Evolutionary conservation across 2,113 vertebrate species (phyloP).

Genomic region (Aleadryas rufinucha): DNA sequence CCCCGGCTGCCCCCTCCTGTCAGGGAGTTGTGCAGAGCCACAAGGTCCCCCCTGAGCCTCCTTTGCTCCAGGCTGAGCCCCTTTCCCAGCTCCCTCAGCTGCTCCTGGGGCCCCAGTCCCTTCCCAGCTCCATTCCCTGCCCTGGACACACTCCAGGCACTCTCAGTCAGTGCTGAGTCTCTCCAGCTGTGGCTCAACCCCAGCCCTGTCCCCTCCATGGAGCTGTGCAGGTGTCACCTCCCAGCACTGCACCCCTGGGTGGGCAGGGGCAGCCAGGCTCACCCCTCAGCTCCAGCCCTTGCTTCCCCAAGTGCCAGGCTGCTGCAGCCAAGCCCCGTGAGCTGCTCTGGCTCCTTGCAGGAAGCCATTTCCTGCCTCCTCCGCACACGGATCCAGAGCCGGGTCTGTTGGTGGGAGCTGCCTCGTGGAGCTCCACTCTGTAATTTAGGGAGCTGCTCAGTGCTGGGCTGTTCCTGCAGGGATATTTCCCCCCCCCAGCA

Average conservation of each 20-base stretch:
- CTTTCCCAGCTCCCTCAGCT: neutral
- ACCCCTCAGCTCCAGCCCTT: neutral
- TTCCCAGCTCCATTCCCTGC: neutral
- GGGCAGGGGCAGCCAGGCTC: neutral
- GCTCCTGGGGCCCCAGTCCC: neutral
- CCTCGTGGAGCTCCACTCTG: slow-evolving; percentile 34
- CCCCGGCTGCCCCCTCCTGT: neutral
- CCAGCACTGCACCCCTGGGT: too few relatives aligned
- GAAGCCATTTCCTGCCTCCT: slow-evolving; percentile 46
- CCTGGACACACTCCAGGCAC: neutral
- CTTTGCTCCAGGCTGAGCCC: neutral
- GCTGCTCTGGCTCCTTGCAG: neutral
- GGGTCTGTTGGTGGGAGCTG: slow-evolving; percentile 14
- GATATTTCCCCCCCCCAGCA: neutral
- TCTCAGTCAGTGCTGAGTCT: too few relatives aligned
- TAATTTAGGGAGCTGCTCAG: slow-evolving; percentile 48
- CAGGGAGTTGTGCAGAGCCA: neutral
- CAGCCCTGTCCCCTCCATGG: neutral
- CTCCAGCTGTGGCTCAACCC: neutral
- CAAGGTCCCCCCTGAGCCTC: neutral
- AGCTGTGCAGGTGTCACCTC: neutral
- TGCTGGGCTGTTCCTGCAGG: neutral
- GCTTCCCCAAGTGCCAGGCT: neutral
- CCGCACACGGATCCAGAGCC: neutral
- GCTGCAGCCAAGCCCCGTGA: neutral